Base-by-base conservation (phyloP, 2,888 invertebrate genomes). In the Crepidodera aurea region DNA sequence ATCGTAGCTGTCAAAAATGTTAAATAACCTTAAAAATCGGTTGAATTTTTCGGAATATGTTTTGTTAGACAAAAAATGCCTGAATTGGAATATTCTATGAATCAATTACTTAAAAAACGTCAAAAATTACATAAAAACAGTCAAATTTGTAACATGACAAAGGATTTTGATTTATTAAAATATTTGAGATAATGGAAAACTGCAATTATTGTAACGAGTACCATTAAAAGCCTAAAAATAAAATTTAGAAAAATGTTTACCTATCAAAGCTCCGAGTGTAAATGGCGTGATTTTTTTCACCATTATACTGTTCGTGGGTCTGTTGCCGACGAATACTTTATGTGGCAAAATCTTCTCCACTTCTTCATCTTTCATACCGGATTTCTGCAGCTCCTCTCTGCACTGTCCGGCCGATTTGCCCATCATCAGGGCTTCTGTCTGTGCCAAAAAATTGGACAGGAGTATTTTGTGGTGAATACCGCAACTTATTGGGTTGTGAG, bases 341-440 rank as follows among this genome's bases (percentile, higher is more conserved):
- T 99, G 98, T 0, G 96, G 97, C 25, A 96, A 83, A 66, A 99
- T 88, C 77, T 90, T 88, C 56, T 88, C 84, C 1, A 96, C 79
- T 61, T 91, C 88, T 8, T 90, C 90, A 0, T 87, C 87, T 1
- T 84, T 83, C 82, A 94, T 82, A 10, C 95, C 95, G 0, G 93
- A 86, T 71, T 90, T 89, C 78, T 88, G 84, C 51, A 98, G 82
- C 80, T 98, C 98, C 0, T 83, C 86, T 71, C 87, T 87, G 0
- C 94, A 96, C 84, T 91, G 77, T 1, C 74, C 75, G 3, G 70
- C 58, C 0, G 76, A 76, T 69, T 81, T 82, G 0, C 82, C 82
- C 32, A 90, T 91, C 96, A 98, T 98, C 51, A 99, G 84, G 12
- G 99, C 99, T 81, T 99, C 99, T 0, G 98, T 98, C 84, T 99